Percentiles rank a stretch among this genome's conserved stretches.
Evolutionary conservation across 2,113 vertebrate species (phyloP).

Genomic region (Gopherus flavomarginatus): DNA sequence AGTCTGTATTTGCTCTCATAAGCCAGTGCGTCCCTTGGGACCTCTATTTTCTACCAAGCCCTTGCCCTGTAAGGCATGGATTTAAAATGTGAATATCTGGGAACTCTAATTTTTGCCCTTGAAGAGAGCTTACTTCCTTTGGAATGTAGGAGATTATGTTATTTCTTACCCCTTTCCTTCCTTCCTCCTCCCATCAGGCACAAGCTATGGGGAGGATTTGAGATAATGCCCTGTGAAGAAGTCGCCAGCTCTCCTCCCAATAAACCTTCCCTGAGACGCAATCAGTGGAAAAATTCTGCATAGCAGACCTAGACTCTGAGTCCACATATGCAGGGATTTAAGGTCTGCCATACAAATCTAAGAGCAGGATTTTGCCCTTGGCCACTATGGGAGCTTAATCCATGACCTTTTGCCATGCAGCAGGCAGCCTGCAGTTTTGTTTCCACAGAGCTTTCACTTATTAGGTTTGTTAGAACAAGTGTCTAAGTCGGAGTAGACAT

Average conservation of each 20-base stretch:
- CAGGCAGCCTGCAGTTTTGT: slow-evolving; percentile 4
- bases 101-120: slow-evolving; percentile 12
- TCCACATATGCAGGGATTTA: not conserved
- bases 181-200: not conserved
- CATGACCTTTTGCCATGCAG: not conserved
- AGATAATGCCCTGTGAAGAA: not conserved
- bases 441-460: not conserved
- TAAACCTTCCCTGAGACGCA: not conserved
- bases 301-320: not conserved
- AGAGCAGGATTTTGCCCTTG: not conserved
- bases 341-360: not conserved
- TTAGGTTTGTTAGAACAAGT: not conserved
- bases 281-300: not conserved
- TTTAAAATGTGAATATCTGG: not conserved
- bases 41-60: not conserved
- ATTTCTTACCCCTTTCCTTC: not conserved
- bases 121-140: not conserved
- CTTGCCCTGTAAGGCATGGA: slow-evolving; percentile 14
- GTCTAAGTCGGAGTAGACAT: fast-evolving
- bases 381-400: not conserved
- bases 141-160: not conserved
- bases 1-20: slow-evolving; percentile 6
- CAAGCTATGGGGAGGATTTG: not conserved
- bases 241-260: not conserved
- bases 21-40: not conserved